Conservation (phyloP, 2,113 vertebrate species). For the Neogobius melanostomus region DNA sequence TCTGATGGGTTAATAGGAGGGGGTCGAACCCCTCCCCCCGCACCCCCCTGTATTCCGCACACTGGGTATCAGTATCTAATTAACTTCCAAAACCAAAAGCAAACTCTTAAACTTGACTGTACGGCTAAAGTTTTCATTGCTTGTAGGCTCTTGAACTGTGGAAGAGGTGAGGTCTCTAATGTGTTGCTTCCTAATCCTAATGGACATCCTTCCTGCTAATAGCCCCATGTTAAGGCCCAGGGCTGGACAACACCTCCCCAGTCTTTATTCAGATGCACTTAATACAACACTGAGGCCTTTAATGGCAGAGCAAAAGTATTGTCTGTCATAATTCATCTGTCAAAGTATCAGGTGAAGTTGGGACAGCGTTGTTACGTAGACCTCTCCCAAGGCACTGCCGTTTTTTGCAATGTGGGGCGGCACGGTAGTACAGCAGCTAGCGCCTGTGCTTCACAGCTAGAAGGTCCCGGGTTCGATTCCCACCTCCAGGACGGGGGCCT, state of each 20-base stretch:
- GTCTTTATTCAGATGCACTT: constrained; percentile 45
- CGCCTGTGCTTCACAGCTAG: too few relatives aligned
- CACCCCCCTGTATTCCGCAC: too few relatives aligned
- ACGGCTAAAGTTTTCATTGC: not conserved
- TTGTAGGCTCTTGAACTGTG: constrained; percentile 38
- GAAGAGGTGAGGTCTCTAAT: constrained; percentile 57
- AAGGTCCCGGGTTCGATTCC: too few relatives aligned
- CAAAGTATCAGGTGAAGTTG: constrained; percentile 19
- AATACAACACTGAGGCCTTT: constrained; percentile 30
- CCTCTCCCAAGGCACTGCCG: not conserved
- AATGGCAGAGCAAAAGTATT: constrained; percentile 20
- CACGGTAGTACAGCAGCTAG: too few relatives aligned
- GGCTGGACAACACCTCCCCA: constrained; percentile 36
- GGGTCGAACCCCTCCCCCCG: too few relatives aligned
- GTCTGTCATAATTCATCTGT: constrained; percentile 29
- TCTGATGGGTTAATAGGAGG: too few relatives aligned
- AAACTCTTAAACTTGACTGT: not conserved
- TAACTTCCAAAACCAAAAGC: not conserved
- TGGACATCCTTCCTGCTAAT: constrained; percentile 68
- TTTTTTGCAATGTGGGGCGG: too few relatives aligned
- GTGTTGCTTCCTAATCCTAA: constrained; percentile 64
- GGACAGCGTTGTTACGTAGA: not conserved
- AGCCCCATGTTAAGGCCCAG: constrained; percentile 32
- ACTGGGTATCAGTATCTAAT: too few relatives aligned
- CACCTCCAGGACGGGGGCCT: too few relatives aligned